Evolutionary conservation across 2,113 vertebrate genomes (phyloP).

Genomic region (Athene noctua): DNA sequence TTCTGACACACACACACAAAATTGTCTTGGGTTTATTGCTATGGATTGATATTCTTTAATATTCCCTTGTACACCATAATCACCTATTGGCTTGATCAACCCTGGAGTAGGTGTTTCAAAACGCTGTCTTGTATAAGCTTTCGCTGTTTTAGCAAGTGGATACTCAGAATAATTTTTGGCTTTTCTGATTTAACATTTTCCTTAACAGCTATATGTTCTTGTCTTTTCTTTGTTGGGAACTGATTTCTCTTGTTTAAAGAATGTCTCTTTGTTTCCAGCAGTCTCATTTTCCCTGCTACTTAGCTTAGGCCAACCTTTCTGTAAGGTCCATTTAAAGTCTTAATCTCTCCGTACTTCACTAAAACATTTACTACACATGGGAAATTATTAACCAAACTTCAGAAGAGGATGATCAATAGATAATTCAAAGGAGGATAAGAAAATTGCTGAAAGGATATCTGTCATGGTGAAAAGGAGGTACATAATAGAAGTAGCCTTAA

Average conservation of each 20-base stretch:
- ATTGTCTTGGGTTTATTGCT: background rate
- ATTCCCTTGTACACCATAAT: background rate
- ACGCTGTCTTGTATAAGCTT: background rate
- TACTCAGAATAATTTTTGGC: background rate
- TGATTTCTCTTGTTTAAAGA: background rate
- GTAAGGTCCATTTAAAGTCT: background rate
- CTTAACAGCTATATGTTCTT: background rate
- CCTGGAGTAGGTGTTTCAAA: background rate
- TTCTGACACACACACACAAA: background rate
- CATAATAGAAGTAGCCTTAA: background rate
- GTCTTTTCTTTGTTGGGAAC: background rate
- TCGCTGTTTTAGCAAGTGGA: background rate
- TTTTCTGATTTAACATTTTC: background rate
- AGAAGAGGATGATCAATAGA: background rate
- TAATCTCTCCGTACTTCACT: background rate
- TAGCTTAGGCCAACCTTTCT: background rate
- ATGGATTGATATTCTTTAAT: background rate
- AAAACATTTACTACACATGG: background rate
- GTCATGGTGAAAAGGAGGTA: accelerated
- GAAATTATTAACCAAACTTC: background rate
- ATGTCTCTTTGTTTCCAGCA: background rate
- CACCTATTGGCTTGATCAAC: background rate
- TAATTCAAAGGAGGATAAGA: background rate
- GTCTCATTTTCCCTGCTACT: background rate
- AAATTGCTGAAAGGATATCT: background rate